phyloP scores from a whole-genome alignment of 2,113 vertebrate genomes.

The Myxocyprinus asiaticus region DNA sequence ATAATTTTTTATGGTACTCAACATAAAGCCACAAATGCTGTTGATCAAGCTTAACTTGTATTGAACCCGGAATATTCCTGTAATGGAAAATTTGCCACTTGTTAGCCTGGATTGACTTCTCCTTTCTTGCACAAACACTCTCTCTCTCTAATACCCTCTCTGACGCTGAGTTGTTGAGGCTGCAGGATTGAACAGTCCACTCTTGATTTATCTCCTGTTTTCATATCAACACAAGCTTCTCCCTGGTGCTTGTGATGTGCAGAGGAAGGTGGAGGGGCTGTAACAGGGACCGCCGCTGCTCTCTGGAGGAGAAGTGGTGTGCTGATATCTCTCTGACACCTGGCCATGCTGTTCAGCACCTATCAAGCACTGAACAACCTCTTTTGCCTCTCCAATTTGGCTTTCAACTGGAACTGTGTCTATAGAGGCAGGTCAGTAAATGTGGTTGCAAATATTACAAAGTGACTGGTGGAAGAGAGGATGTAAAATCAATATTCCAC shows the following conservation, averaged over 20 bases:
- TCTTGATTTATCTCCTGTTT: constrained; percentile 73
- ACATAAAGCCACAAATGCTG: too few species aligned
- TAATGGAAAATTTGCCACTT: constrained; percentile 60
- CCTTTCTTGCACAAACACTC: constrained; percentile 38
- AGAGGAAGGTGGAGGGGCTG: background rate
- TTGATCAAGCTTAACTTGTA: too few species aligned
- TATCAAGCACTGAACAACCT: constrained; percentile 30
- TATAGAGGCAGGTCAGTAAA: background rate
- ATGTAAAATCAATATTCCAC: constrained; percentile 53
- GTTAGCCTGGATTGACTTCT: constrained; percentile 40
- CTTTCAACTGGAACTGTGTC: constrained; percentile 16
- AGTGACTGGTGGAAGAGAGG: background rate
- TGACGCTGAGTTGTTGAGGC: constrained; percentile 64
- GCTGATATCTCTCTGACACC: constrained; percentile 67
- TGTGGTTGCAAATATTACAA: constrained; percentile 46
- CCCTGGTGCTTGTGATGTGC: constrained; percentile 42
- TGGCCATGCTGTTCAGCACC: constrained; percentile 48
- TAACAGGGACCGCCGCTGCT: constrained; percentile 15
- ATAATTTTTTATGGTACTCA: too few species aligned
- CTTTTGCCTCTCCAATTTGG: constrained; percentile 14
- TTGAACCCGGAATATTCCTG: constrained; percentile 3
- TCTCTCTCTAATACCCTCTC: constrained; percentile 31
- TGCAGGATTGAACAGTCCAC: constrained; percentile 69
- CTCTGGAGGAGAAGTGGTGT: constrained; percentile 57
- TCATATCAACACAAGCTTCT: constrained; percentile 61